These are phyloP conservation scores for Coptotermes formosanus DNA, from an alignment of 1,140 invertebrate species.

Conservation along the genomic window DNA sequence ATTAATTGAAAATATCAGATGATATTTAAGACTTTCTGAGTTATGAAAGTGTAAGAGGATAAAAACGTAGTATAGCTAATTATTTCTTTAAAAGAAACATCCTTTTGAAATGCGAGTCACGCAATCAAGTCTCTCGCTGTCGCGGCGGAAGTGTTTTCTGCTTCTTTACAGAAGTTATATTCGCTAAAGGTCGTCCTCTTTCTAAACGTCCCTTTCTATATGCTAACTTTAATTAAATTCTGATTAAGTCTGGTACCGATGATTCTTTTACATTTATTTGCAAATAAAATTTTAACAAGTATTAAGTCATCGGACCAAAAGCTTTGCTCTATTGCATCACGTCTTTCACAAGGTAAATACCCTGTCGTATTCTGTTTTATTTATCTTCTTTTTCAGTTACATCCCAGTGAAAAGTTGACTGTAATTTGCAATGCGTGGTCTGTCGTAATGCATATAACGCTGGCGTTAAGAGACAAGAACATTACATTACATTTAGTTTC, in stretches of 20 bases:
- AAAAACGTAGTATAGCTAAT: too few relatives aligned
- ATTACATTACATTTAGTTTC: too few relatives aligned
- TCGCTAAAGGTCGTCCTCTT: neutral
- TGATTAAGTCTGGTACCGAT: neutral
- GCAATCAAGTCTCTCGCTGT: too few relatives aligned
- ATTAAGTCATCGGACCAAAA: neutral
- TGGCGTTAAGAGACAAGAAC: too few relatives aligned
- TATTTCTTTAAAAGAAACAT: too few relatives aligned
- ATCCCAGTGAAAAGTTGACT: neutral
- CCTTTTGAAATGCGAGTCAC: too few relatives aligned
- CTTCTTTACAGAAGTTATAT: neutral
- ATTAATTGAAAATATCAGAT: too few relatives aligned
- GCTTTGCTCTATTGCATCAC: neutral
- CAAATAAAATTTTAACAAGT: constrained; percentile 1
- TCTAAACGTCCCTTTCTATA: neutral
- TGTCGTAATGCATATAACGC: neutral
- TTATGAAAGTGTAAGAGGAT: too few relatives aligned
- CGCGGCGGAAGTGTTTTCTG: neutral
- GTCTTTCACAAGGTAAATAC: neutral
- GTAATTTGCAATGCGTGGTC: neutral
- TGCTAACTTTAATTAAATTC: neutral
- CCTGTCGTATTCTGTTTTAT: neutral
- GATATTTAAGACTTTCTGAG: too few relatives aligned
- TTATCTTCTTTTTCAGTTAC: neutral
- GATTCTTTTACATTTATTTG: constrained; percentile 18